Evolutionary conservation across 2,888 invertebrate species (phyloP), one percentile per base, ranked within the genome.

Genomic region (Heteromyza rotundicornis): DNA sequence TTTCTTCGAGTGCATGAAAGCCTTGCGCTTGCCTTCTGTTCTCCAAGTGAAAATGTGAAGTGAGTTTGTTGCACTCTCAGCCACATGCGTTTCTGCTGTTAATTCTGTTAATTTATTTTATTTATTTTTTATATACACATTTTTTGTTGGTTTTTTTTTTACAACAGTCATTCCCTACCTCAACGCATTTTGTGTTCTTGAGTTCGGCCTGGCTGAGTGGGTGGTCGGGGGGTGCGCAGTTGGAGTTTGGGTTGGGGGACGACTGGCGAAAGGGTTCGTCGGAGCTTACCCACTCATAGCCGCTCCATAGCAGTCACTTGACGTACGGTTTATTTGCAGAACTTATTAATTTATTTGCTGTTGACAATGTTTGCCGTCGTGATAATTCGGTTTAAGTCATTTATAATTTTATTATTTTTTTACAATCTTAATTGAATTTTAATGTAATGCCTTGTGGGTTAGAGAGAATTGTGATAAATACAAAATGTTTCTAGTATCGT

Each of bases 311-410:
- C 53, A 53, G 20, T 44, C 54, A 56, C 58, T 64, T 56, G 59
- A 57, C 62, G n/a, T n/a, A n/a, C n/a, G n/a, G n/a, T n/a, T 49
- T 60, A 57, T 64, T 63, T 65, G 59, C 57, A 54, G 61, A 64
- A 61, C 64, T 65, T 60, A 65, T 60, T 65, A 61, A 67, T 60
- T 61, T 64, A 65, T 67, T 61, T 63, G 54, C 55, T 40, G 59
- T 59, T 55, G 64, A 67, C 61, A 65, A 62, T 65, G 62, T 67
- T 65, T 64, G 54, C 57, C 54, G n/a, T 51, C 51, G 56, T 59
- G 60, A 64, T 65, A 64, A 65, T 64, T 62, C 55, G 63, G 57
- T 67, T 67, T 57, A 24, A 62, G 59, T 60, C 40, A 47, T 59
- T 59, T 59, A 59, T 47, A 59, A 59, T 32, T 52, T 57, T 27